These are phyloP conservation scores for Orgyia antiqua DNA, from an alignment of 2,888 invertebrate species.

Conservation along the genomic window DNA sequence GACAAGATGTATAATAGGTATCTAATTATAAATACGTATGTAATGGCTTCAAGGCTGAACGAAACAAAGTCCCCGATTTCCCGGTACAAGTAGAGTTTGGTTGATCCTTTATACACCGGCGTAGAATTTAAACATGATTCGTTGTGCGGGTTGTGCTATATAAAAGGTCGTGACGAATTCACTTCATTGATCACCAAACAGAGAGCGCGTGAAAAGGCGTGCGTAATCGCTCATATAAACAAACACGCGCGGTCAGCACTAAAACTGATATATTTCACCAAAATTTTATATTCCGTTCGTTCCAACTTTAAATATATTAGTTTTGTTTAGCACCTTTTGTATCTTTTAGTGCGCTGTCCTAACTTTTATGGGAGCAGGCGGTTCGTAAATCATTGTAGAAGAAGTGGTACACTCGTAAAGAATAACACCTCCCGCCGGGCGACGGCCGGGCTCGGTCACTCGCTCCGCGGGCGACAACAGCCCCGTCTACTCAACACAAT, in stretches of 20 bases:
- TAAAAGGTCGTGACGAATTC: slow-evolving; percentile 50
- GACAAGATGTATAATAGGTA: too few relatives aligned
- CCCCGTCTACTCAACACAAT: slow-evolving; percentile 6
- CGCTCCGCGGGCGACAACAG: slow-evolving; percentile 10
- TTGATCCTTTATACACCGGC: slow-evolving; percentile 9
- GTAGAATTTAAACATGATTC: slow-evolving; percentile 13
- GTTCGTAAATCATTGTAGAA: slow-evolving; percentile 76
- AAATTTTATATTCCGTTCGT: slow-evolving; percentile 72
- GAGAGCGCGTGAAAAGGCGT: slow-evolving; percentile 53
- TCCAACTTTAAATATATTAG: slow-evolving; percentile 74
- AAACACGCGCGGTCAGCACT: slow-evolving; percentile 67
- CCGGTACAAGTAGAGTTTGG: slow-evolving; percentile 4
- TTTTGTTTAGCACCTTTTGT: slow-evolving; percentile 78
- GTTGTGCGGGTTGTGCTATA: slow-evolving; percentile 25
- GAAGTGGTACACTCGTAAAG: slow-evolving; percentile 71
- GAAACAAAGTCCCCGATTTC: too few relatives aligned
- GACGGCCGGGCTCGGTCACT: slow-evolving; percentile 13
- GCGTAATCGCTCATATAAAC: slow-evolving; percentile 69
- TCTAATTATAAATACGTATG: too few relatives aligned
- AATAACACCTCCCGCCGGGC: slow-evolving; percentile 58
- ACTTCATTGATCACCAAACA: slow-evolving; percentile 31
- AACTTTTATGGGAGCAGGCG: slow-evolving; percentile 69
- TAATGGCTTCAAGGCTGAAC: too few relatives aligned
- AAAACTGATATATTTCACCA: slow-evolving; percentile 76
- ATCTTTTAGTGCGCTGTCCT: slow-evolving; percentile 75